Conservation (phyloP, 64 coral and sea anemone species). For the Catalaphyllia jardinei region DNA sequence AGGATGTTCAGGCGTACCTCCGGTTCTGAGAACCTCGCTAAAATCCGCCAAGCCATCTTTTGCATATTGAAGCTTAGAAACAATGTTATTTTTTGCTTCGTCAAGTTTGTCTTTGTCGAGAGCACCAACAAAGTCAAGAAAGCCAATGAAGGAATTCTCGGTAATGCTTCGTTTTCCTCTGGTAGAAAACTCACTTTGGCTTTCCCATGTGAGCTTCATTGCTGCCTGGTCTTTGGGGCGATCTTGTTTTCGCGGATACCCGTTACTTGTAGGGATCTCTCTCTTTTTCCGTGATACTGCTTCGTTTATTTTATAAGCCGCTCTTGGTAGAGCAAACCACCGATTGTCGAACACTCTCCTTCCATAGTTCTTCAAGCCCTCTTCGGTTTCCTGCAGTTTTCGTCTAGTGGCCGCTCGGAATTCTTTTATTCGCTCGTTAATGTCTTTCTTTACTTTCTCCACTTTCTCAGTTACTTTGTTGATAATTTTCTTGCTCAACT, state of each 20-base stretch:
- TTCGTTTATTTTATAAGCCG: conserved; percentile 10
- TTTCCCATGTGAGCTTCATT: neutral
- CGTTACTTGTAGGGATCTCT: neutral
- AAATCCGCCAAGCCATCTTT: conserved; percentile 61
- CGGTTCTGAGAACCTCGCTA: conserved; percentile 53
- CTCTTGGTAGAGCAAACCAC: conserved; percentile 66
- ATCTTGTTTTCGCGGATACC: neutral
- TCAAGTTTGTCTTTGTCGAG: conserved; percentile 46
- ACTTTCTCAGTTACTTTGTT: conserved; percentile 55
- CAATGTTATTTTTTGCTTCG: conserved; percentile 46
- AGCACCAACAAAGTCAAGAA: conserved; percentile 80
- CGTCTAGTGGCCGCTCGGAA: conserved; percentile 37
- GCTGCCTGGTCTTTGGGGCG: neutral
- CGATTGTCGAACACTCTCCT: conserved; percentile 58
- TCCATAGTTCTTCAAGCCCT: conserved; percentile 28
- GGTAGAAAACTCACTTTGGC: neutral
- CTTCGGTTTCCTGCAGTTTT: conserved; percentile 29
- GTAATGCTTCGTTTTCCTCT: conserved; percentile 49
- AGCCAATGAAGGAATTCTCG: conserved; percentile 53
- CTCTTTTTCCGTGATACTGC: conserved; percentile 7
- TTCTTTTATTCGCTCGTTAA: conserved; percentile 22
- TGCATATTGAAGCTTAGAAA: conserved; percentile 41
- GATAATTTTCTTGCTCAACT: conserved; percentile 62
- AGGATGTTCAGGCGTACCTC: conserved; percentile 61
- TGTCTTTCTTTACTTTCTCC: conserved; percentile 30